Base-by-base conservation (phyloP, 2,113 vertebrate genomes). In the Neodontobutis hainanensis region DNA sequence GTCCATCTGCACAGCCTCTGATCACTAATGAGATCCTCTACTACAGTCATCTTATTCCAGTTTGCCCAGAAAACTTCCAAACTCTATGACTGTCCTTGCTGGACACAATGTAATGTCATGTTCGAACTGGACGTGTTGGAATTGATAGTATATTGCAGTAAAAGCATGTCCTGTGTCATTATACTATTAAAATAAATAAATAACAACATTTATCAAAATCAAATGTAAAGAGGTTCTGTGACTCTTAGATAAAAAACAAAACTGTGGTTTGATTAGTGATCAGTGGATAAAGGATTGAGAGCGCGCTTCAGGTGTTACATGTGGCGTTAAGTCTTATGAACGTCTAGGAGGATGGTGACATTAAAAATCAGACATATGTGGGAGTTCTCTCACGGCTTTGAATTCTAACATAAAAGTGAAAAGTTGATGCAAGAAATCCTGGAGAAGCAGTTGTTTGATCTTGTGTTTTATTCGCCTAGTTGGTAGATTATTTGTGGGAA, bases 321-420 rank as follows among this genome's bases (percentile, higher is more conserved):
- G 60, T 45, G 38, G 36, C 68, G 68, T 12, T 61, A 56, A 74
- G 68, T 45, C 75, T 70, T 57, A 73, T 67, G 79, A 40, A 42
- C 58, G 50, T 73, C 64, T 64, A 68, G 70, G 80, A 35, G 61
- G 76, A 78, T 46, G 43, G 75, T 56, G 68, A 66, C 82, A 78
- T 78, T 61, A 71, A 53, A 61, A 73, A 64, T 85, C 82, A 83
- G 69, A 86, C 85, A 12, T 48, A 68, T 16, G 82, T 88, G 73
- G 85, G 86, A 78, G 86, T 81, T 73, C 62, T 55, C 48, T 64
- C 65, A 70, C 77, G 61, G 81, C 82, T 87, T 88, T 90, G 85
- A 89, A 81, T 85, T 75, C 57, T 74, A 46, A 80, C 80, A 85
- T 86, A 65, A 88, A 88, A 84, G 78, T 78, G 85, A 82, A 85